Evolutionary conservation across 2,888 invertebrate species (phyloP).

Genomic region (Clistopyga incitator): DNA sequence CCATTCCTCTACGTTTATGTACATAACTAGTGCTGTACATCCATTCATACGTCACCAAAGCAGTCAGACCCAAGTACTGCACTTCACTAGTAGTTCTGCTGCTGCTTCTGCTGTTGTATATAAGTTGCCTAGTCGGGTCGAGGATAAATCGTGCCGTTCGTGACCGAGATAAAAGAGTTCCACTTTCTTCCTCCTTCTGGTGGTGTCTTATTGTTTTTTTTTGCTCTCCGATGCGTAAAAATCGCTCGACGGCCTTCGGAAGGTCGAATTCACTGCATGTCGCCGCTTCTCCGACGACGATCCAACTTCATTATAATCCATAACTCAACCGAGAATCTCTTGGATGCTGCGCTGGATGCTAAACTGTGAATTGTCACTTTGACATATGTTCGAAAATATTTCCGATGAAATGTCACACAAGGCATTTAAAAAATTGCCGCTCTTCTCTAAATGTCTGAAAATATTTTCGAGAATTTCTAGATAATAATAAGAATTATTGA

Average conservation of each 20-base stretch:
- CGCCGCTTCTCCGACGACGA: background rate
- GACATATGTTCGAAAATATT: background rate
- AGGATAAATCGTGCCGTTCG: constrained; percentile 65
- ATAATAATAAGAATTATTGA: constrained; percentile 7
- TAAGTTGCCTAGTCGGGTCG: constrained; percentile 33
- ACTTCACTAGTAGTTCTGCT: constrained; percentile 6
- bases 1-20: constrained; percentile 31
- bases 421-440: background rate
- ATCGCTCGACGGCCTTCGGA: constrained; percentile 15
- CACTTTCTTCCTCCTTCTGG: constrained; percentile 12
- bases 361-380: background rate
- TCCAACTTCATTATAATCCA: constrained; percentile 14
- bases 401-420: background rate
- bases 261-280: constrained; percentile 1
- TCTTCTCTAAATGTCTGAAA: background rate
- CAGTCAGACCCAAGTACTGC: constrained; percentile 34
- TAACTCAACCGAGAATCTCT: background rate
- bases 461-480: background rate
- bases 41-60: constrained; percentile 53
- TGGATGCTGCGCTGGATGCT: background rate
- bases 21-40: constrained; percentile 17
- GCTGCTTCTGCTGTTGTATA: background rate
- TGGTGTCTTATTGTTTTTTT: background rate
- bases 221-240: constrained; percentile 14
- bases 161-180: constrained; percentile 61